Percentiles rank a stretch among this genome's conserved stretches.
These are phyloP conservation scores for Clunio marinus DNA, from an alignment of 2,888 invertebrate species.

Conservation along the genomic window DNA sequence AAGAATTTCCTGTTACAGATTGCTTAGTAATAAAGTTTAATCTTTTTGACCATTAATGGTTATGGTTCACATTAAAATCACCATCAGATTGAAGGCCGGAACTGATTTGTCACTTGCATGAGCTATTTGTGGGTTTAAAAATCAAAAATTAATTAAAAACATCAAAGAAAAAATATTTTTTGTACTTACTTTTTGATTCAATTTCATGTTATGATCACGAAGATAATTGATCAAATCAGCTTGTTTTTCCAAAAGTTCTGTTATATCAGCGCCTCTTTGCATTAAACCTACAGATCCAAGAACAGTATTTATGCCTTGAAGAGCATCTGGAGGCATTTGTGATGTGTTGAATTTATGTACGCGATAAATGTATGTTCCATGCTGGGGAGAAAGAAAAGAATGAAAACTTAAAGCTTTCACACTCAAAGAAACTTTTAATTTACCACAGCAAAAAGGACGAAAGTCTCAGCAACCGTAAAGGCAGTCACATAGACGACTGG, in stretches of 20 bases:
- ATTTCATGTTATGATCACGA: conserved; percentile 62
- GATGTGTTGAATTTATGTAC: conserved; percentile 59
- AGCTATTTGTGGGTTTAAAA: too few relatives aligned
- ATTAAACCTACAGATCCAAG: conserved; percentile 49
- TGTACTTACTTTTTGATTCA: conserved; percentile 62
- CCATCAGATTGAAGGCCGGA: too few relatives aligned
- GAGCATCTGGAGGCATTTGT: conserved; percentile 60
- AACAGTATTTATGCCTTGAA: conserved; percentile 51
- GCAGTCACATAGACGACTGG: conserved; percentile 59
- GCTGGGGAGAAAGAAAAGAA: too few relatives aligned
- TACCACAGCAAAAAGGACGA: conserved; percentile 53
- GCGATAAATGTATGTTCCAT: conserved; percentile 57
- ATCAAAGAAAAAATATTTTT: too few relatives aligned
- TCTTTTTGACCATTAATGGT: too few relatives aligned
- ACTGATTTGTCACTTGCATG: conserved; percentile 57
- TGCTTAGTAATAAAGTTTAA: too few relatives aligned
- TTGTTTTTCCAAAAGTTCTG: conserved; percentile 64
- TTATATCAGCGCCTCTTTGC: conserved; percentile 54
- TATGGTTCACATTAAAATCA: too few relatives aligned
- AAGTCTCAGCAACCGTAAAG: conserved; percentile 54
- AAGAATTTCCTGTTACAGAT: too few relatives aligned
- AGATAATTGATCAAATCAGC: conserved; percentile 66
- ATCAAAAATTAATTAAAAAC: too few relatives aligned
- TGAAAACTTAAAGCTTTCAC: too few relatives aligned
- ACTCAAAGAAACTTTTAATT: too few relatives aligned